phyloP scores from a whole-genome alignment of 2,113 vertebrate genomes.

The Rhinogobius similis region DNA sequence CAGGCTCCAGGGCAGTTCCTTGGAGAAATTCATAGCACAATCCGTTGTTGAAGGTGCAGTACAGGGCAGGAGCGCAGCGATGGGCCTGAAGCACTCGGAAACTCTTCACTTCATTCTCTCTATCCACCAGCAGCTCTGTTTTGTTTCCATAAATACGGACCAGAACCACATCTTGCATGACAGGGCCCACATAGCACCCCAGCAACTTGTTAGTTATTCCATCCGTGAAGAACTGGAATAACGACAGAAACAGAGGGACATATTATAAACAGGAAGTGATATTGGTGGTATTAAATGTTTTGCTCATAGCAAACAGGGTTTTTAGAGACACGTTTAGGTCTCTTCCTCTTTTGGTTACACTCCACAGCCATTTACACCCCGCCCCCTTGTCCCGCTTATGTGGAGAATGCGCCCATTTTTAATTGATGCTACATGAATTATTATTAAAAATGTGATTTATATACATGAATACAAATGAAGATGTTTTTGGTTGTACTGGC shows the following conservation, averaged over 20 bases:
- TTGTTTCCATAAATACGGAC: conserved; percentile 97
- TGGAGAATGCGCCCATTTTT: no score
- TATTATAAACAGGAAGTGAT: background rate
- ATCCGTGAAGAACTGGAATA: conserved; percentile 89
- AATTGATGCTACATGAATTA: no score
- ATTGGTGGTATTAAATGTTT: no score
- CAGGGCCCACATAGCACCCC: conserved; percentile 87
- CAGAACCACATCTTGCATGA: conserved; percentile 89
- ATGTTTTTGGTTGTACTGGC: no score
- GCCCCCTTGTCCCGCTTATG: no score
- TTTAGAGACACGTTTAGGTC: no score
- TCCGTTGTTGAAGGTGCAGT: conserved; percentile 97
- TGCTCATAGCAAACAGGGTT: background rate
- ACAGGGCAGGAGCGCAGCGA: conserved; percentile 91
- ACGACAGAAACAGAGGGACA: background rate
- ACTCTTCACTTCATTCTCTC: conserved; percentile 96
- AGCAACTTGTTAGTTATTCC: conserved; percentile 98
- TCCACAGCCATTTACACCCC: no score
- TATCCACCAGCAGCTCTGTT: conserved; percentile 92
- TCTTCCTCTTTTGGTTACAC: no score
- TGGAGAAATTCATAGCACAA: conserved; percentile 97
- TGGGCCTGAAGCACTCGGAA: conserved; percentile 92
- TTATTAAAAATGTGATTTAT: no score
- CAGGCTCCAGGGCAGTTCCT: conserved; percentile 89
- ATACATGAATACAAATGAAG: no score